A percentile compares a stretch with the other conserved stretches of the same genome.
phyloP scores from a whole-genome alignment of 2,888 invertebrate species.

The Tetropium fuscum region DNA sequence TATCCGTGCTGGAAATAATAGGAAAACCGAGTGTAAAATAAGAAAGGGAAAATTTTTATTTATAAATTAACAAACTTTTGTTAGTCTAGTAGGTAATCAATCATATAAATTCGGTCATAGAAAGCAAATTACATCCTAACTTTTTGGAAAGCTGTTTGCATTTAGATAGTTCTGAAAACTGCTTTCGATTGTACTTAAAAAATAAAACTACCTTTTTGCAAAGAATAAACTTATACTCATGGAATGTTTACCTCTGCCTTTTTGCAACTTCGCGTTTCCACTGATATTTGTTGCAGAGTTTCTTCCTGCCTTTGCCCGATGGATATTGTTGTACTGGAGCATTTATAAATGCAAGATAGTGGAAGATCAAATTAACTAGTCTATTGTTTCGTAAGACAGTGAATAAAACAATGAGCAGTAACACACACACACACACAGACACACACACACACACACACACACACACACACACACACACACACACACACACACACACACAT shows the following conservation, averaged over 20 bases:
- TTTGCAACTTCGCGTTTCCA: neutral
- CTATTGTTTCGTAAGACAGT: neutral
- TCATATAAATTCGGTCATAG: neutral
- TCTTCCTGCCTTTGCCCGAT: neutral
- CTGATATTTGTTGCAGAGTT: neutral
- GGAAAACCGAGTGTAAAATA: too few relatives aligned
- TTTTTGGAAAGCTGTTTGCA: neutral
- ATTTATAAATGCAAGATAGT: neutral
- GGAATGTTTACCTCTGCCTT: neutral
- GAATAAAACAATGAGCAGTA: neutral
- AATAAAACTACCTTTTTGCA: neutral
- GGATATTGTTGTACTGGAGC: neutral
- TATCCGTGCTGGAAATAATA: too few relatives aligned
- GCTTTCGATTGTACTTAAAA: neutral
- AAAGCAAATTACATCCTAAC: neutral
- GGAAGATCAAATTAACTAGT: neutral
- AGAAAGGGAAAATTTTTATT: too few relatives aligned
- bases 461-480: too few relatives aligned
- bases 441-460: too few relatives aligned
- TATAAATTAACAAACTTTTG: too few relatives aligned
- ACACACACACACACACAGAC: too few relatives aligned
- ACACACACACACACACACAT: too few relatives aligned
- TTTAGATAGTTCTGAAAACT: neutral
- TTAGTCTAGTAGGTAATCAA: too few relatives aligned
- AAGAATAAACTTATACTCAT: neutral